phyloP scores from a whole-genome alignment of 2,888 invertebrate genomes.

The Chironomus tentans region DNA sequence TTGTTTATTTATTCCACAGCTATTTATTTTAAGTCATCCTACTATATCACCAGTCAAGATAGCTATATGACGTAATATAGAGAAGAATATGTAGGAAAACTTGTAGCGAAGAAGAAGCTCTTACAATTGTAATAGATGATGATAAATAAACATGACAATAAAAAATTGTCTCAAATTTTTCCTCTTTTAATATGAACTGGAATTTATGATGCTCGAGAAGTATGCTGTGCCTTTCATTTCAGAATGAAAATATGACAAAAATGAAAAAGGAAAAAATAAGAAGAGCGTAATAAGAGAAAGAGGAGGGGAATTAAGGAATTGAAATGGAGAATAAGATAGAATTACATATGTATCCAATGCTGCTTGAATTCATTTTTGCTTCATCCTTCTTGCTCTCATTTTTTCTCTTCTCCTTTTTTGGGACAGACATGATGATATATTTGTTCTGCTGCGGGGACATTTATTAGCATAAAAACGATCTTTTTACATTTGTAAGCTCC shows the following conservation, averaged over 20 bases:
- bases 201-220: conserved; percentile 1
- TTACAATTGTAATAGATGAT: conserved; percentile 7
- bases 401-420: not conserved
- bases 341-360: conserved; percentile 16
- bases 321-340: not conserved
- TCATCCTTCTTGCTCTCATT: not conserved
- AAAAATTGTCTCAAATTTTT: conserved; percentile 22
- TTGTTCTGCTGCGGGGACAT: conserved; percentile 17
- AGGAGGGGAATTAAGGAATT: not conserved
- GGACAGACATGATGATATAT: conserved; percentile 14
- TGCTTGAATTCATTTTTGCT: not conserved
- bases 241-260: not conserved
- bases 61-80: too few species aligned
- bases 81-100: too few species aligned
- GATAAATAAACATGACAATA: conserved; percentile 22
- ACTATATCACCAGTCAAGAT: too few species aligned
- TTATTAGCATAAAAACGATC: conserved; percentile 25
- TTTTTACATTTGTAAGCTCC: conserved; percentile 15
- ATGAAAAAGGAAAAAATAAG: not conserved
- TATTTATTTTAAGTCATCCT: too few species aligned
- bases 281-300: not conserved
- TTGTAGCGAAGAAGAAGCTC: too few species aligned
- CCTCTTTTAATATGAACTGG: conserved; percentile 22
- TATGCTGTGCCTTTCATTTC: not conserved
- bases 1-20: too few species aligned